These are phyloP conservation scores for Hapalemur alaotrensis DNA, from an alignment of 2,797 vertebrate species.

Conservation along the genomic window DNA sequence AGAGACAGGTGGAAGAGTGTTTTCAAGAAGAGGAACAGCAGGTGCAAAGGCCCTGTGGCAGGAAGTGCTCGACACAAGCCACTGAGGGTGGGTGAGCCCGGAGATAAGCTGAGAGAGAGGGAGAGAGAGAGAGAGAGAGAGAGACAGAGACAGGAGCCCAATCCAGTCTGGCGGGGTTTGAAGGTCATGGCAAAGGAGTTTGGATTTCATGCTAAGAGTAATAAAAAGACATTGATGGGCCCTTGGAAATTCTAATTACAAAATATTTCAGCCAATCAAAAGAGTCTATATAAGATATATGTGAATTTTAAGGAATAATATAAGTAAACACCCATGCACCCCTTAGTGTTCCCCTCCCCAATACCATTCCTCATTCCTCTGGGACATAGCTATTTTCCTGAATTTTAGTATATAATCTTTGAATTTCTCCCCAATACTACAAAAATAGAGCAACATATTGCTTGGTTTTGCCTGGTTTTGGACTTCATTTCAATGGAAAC, in stretches of 20 bases:
- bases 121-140: neutral
- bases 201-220: neutral
- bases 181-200: neutral
- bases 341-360: neutral
- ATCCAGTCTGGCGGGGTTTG: rapidly evolving
- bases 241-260: neutral
- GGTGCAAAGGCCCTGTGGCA: conserved; percentile 10
- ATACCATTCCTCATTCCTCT: neutral
- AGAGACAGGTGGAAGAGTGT: neutral
- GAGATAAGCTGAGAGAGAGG: neutral
- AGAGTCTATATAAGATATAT: neutral
- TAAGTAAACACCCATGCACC: neutral
- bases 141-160: neutral
- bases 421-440: neutral
- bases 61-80: neutral
- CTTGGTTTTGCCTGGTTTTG: neutral
- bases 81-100: neutral
- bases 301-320: neutral
- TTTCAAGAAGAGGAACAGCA: neutral
- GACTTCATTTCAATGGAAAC: neutral
- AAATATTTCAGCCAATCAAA: neutral
- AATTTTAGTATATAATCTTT: neutral
- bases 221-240: neutral
- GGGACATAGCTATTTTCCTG: neutral
- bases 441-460: neutral